Evolutionary conservation across 2,113 vertebrate species (phyloP), one percentile per base, ranked within the genome.

Genomic region (Trematocara macrostoma): DNA sequence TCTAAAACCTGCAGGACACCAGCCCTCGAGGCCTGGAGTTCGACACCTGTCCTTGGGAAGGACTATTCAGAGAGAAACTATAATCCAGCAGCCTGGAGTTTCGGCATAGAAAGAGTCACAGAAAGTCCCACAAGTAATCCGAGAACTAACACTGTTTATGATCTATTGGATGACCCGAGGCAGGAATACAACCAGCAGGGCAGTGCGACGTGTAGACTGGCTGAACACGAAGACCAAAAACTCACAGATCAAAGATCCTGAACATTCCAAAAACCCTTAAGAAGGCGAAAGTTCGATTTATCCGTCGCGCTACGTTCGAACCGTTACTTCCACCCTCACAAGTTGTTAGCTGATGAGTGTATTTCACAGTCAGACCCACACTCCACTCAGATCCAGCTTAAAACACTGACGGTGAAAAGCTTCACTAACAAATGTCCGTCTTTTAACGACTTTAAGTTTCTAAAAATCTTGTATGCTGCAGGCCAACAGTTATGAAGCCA

Each of bases 251-350:
- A 71, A 71, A 45, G 40, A 71, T 11, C 20, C 40, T 29, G 14
- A 47, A 71, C 23, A 0, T 29, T 0, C 14, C 40, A 29, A 71
- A 26, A 1, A 45, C n/a, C 2, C 20, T 45, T 71, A 15, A 71
- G 38, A 10, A 10, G 67, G 38, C 0, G 0, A 71, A 26, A 0
- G 29, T 47, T 71, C 1, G 14, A 16, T 47, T 11, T 71, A 45
- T 26, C 40, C 2, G 67, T 7, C 1, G 8, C 8, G 3, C 20
- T 45, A 45, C 20, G 1, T 10, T 71, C 2, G 1, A 10, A 45
- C 7, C 3, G 2, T 45, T 45, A 45, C 40, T n/a, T n/a, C n/a
- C n/a, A n/a, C n/a, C n/a, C n/a, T n/a, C n/a, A n/a, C n/a, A n/a
- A n/a, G n/a, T n/a, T n/a, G n/a, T n/a, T n/a, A n/a, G n/a, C n/a